Evolutionary conservation across 2,888 invertebrate genomes (phyloP).

Genomic region (Acleris emargana): DNA sequence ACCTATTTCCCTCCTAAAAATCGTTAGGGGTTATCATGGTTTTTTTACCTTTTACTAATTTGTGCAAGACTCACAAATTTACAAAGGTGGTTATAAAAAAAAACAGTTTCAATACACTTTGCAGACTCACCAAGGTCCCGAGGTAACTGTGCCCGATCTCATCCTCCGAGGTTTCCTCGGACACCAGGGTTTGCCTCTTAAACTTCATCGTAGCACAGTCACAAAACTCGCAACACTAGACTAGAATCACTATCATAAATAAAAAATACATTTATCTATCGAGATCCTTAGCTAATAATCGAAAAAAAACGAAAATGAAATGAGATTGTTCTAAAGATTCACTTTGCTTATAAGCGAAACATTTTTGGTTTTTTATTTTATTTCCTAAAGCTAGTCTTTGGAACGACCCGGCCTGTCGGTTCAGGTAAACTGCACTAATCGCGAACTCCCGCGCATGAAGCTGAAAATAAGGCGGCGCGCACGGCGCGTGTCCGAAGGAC

Average conservation of each 20-base stretch:
- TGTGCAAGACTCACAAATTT: too few species aligned
- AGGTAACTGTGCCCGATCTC: conserved; percentile 78
- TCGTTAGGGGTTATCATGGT: too few species aligned
- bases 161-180: conserved; percentile 77
- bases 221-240: conserved; percentile 26
- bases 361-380: not conserved
- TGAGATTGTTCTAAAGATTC: not conserved
- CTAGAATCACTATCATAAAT: not conserved
- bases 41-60: too few species aligned
- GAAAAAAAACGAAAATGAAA: too few species aligned
- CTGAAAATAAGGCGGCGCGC: conserved; percentile 40
- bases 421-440: conserved; percentile 50
- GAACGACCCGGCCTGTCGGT: conserved; percentile 43
- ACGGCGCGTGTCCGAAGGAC: conserved; percentile 11
- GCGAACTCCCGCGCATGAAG: conserved; percentile 37
- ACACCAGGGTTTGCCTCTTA: conserved; percentile 63
- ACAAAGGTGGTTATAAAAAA: not conserved
- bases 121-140: conserved; percentile 73
- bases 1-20: too few species aligned
- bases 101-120: not conserved
- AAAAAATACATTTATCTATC: not conserved
- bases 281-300: too few species aligned
- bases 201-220: conserved; percentile 60
- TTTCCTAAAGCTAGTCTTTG: conserved; percentile 9
- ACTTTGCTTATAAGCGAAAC: not conserved